These are phyloP conservation scores for Myanophis thanlyinensis DNA, from an alignment of 2,113 vertebrate genomes.

Conservation along the genomic window DNA sequence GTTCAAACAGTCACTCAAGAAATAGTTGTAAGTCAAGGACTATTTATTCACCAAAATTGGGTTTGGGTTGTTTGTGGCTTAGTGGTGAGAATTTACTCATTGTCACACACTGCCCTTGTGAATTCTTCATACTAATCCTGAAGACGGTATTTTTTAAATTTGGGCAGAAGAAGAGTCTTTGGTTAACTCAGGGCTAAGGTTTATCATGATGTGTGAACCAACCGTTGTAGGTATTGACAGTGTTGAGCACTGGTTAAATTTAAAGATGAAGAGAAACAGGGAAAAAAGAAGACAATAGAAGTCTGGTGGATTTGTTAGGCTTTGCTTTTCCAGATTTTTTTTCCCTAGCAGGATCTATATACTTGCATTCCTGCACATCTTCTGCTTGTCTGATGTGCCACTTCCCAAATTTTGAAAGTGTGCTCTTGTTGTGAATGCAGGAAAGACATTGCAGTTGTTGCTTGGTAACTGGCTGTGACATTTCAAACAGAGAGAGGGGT, in stretches of 20 bases:
- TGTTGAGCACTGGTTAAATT: not conserved
- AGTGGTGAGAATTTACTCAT: not conserved
- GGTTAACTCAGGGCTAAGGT: not conserved
- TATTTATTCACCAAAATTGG: no score
- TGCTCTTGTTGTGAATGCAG: conserved; percentile 5
- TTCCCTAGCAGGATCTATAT: not conserved
- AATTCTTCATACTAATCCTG: not conserved
- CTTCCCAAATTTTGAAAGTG: not conserved
- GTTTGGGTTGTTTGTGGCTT: no score
- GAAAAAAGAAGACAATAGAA: not conserved
- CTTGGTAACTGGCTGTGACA: conserved; percentile 28
- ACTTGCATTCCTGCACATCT: not conserved
- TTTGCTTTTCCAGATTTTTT: not conserved
- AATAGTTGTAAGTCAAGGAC: no score
- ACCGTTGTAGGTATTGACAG: not conserved
- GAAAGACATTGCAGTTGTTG: conserved; percentile 3
- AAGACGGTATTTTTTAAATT: not conserved
- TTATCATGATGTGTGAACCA: not conserved
- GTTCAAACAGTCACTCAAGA: no score
- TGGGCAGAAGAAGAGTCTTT: not conserved
- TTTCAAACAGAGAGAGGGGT: not conserved
- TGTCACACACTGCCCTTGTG: not conserved
- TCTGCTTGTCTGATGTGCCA: not conserved
- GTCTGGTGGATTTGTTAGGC: not conserved
- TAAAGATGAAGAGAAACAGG: not conserved